Base-by-base conservation (phyloP, 2,113 vertebrate genomes). In the Excalfactoria chinensis region DNA sequence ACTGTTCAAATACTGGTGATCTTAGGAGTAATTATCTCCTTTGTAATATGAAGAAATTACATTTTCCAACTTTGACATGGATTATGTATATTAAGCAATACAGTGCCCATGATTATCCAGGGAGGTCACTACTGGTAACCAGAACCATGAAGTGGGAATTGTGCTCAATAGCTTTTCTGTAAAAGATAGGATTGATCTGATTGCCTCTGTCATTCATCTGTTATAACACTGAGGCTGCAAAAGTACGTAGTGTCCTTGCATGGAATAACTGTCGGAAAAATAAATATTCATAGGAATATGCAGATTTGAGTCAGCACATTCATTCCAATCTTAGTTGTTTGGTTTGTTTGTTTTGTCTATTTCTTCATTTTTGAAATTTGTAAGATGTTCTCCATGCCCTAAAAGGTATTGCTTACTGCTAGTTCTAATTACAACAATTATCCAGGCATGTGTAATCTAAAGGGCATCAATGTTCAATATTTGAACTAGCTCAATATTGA, bases 401-500 rank as follows among this genome's bases (percentile, higher is more conserved):
- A 77, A 87, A 89, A 91, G 8, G 13, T 64, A 66, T 77, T 75
- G 85, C 16, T 87, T 75, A 51, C 66, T 83, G 60, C 60, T 90
- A 59, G 64, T 91, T 92, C 64, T 91, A 34, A 77, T 89, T 85
- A 74, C 59, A 85, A 8, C 89, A 83, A 83, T 85, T 60, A 80
- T 89, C 22, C 87, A 80, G 78, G 23, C 60, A 80, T 71, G 87
- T 91, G 68, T 70, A 73, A 34, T 70, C 55, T 91, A 15, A 37
- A 93, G 40, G 34, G 37, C 67, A 79, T 41, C 81, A 48, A 55
- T 49, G 34, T 79, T 89, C 74, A 92, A 68, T 81, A 88, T 86
- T 82, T 84, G 93, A 92, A 93, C 59, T 75, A 93, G 70, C 41
- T 72, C 58, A 84, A 78, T 84, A 87, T 70, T 89, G 80, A 86